A percentile compares a stretch with the other conserved stretches of the same genome.
These are phyloP conservation scores for Cheilosia vernalis DNA, from an alignment of 2,888 invertebrate genomes.

Conservation along the genomic window DNA sequence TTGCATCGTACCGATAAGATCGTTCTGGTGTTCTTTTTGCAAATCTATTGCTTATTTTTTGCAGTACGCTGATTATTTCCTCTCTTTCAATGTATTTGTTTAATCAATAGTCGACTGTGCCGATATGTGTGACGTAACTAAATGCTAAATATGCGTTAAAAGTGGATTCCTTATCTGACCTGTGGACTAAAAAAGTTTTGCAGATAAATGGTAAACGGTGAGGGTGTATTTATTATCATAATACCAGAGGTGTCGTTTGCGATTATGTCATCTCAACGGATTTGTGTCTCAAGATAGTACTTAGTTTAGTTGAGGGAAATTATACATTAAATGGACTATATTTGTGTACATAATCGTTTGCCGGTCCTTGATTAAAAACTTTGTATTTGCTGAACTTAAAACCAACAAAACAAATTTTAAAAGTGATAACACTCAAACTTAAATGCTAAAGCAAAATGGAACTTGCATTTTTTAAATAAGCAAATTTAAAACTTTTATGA, in stretches of 20 bases:
- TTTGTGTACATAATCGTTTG: no score
- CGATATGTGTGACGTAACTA: constrained; percentile 1
- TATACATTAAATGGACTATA: no score
- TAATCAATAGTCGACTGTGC: background rate
- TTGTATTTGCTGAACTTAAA: no score
- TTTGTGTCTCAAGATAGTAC: background rate
- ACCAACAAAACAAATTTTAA: no score
- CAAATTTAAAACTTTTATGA: no score
- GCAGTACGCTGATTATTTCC: background rate
- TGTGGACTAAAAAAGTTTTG: background rate
- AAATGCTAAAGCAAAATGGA: no score
- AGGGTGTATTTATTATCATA: background rate
- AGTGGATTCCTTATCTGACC: background rate
- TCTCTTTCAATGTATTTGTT: background rate
- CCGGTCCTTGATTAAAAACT: no score
- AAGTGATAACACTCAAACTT: no score
- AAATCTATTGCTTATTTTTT: no score
- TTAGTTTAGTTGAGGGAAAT: background rate
- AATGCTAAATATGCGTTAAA: constrained; percentile 1
- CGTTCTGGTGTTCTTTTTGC: background rate
- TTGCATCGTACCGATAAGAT: no score
- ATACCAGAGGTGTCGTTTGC: background rate
- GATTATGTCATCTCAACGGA: background rate
- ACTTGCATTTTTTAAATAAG: no score
- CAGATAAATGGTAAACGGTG: background rate